Percentiles rank a stretch among this genome's conserved stretches.
Conservation (phyloP, 2,797 vertebrate species). For the Myotis myotis region DNA sequence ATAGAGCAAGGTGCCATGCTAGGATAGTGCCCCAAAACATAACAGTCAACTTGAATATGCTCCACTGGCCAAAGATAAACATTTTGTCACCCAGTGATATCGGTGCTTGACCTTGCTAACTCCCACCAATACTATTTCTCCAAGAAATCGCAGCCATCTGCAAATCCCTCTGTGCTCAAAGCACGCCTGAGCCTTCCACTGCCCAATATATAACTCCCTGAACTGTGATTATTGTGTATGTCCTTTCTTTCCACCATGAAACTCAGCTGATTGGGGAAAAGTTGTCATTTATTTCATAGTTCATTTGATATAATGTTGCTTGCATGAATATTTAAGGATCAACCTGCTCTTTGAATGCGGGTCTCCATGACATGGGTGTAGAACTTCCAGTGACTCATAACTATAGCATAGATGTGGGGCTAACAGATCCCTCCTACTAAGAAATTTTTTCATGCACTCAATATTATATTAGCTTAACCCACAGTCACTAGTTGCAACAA, state of each 20-base stretch:
- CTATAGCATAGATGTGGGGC: background rate
- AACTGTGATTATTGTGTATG: rapidly evolving
- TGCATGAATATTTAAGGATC: background rate
- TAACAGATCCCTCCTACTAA: rapidly evolving
- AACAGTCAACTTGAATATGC: background rate
- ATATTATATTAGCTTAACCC: rapidly evolving
- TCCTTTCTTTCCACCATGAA: background rate
- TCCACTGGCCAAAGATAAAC: rapidly evolving
- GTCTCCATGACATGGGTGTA: rapidly evolving
- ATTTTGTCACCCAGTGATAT: rapidly evolving
- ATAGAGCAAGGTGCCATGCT: background rate
- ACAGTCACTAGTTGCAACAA: background rate
- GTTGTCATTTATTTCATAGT: too few species aligned
- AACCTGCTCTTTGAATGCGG: too few species aligned
- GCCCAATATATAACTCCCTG: rapidly evolving
- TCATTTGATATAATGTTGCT: background rate
- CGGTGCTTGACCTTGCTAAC: rapidly evolving
- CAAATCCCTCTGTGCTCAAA: rapidly evolving
- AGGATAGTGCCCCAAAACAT: background rate
- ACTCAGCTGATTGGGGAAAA: rapidly evolving
- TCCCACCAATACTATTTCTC: too few species aligned
- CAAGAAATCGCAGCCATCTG: background rate
- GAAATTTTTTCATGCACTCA: rapidly evolving
- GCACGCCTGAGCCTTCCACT: rapidly evolving
- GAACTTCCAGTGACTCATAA: background rate